A percentile compares a stretch with the other conserved stretches of the same genome.
phyloP scores from a whole-genome alignment of 1,140 invertebrate species.

The Cydia splendana region DNA sequence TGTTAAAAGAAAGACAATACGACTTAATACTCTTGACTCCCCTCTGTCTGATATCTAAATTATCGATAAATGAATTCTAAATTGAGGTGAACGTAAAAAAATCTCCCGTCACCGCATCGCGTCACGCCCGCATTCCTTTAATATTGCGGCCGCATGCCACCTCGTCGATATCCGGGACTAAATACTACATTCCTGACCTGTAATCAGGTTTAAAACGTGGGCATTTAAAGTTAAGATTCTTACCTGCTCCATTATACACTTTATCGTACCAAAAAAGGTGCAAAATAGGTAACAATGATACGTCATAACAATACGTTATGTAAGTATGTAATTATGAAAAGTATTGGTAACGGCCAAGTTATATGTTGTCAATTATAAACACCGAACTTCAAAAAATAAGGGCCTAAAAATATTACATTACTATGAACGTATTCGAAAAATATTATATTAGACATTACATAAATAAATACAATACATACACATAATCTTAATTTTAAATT shows the following conservation, averaged over 20 bases:
- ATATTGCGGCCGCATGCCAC: not conserved
- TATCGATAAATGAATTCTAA: not conserved
- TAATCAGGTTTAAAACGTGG: not conserved
- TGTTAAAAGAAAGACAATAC: not conserved
- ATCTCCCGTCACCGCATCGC: not conserved
- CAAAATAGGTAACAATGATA: not conserved
- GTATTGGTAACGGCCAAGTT: too few relatives aligned
- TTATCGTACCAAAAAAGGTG: not conserved
- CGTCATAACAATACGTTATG: too few relatives aligned
- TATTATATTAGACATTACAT: too few relatives aligned
- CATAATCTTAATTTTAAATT: too few relatives aligned
- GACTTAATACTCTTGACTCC: not conserved
- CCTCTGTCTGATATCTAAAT: not conserved
- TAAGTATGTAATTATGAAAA: too few relatives aligned
- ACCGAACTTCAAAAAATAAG: too few relatives aligned
- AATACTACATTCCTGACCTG: not conserved
- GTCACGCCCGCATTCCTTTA: conserved; percentile 10
- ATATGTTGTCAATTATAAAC: too few relatives aligned
- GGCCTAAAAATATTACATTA: too few relatives aligned
- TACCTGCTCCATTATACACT: not conserved
- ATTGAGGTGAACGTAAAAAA: conserved; percentile 11
- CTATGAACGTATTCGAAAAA: too few relatives aligned
- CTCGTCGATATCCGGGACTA: conserved; percentile 6
- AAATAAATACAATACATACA: too few relatives aligned
- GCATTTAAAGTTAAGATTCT: not conserved